Evolutionary conservation across 1,140 invertebrate species (phyloP).

Genomic region (Magallana angulata): DNA sequence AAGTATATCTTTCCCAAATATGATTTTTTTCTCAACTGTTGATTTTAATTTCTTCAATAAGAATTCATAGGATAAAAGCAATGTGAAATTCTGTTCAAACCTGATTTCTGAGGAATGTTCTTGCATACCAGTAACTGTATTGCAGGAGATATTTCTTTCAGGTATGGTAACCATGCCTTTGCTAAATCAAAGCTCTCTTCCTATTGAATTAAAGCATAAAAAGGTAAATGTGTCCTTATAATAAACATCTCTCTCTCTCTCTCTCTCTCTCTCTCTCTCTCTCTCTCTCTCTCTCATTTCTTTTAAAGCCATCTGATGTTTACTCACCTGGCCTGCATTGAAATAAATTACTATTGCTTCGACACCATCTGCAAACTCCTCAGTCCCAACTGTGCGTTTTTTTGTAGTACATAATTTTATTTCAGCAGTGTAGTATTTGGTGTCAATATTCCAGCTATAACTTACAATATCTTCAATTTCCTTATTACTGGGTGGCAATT

Average conservation of each 20-base stretch:
- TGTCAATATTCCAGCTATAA: constrained; percentile 84
- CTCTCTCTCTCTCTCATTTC: no score
- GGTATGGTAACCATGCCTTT: constrained; percentile 80
- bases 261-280: no score
- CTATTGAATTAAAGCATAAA: constrained; percentile 69
- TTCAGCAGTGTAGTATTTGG: constrained; percentile 85
- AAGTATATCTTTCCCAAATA: no score
- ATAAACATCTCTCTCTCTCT: no score
- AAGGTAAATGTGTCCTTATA: not conserved
- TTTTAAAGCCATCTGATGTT: no score
- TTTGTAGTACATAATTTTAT: constrained; percentile 82
- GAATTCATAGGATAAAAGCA: no score
- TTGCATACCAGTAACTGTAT: constrained; percentile 82
- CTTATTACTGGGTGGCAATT: constrained; percentile 74
- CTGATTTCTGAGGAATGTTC: constrained; percentile 70
- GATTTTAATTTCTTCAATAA: no score
- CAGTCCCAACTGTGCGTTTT: constrained; percentile 79
- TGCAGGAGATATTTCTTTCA: constrained; percentile 81
- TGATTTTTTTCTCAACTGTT: no score
- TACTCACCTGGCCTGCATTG: constrained; percentile 81
- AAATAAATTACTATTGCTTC: constrained; percentile 84
- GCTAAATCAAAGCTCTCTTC: constrained; percentile 79
- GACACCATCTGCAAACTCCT: constrained; percentile 81
- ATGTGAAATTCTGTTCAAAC: not conserved
- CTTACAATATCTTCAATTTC: constrained; percentile 78